Percentiles rank a stretch among this genome's conserved stretches.
phyloP scores from a whole-genome alignment of 2,797 vertebrate genomes.

The Channallabes apus region DNA sequence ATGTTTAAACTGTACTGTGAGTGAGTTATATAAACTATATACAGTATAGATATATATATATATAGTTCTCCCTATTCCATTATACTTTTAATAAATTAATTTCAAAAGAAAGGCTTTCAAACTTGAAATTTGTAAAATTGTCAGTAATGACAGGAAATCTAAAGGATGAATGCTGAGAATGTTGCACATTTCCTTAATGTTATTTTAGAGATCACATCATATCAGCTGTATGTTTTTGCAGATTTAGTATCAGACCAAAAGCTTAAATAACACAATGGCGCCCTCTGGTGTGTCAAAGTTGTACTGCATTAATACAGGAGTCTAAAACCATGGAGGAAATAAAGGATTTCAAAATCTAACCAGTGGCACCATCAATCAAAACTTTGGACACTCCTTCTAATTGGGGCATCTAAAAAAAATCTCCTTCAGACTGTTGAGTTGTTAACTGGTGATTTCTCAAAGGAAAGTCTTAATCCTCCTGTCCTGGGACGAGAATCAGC shows the following conservation, averaged over 20 bases:
- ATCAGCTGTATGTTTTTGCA: not conserved
- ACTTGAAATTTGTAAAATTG: not conserved
- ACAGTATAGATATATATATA: too few relatives aligned
- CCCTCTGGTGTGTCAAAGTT: conserved; percentile 64
- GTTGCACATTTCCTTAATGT: not conserved
- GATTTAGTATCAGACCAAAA: not conserved
- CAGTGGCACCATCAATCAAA: too few relatives aligned
- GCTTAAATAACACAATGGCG: conserved; percentile 53
- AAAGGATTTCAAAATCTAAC: too few relatives aligned
- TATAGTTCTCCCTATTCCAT: not conserved
- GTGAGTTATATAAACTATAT: not conserved
- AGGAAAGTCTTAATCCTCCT: too few relatives aligned
- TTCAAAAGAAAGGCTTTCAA: not conserved
- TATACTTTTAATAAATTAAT: not conserved
- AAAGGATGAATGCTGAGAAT: not conserved
- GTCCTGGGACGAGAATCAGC: too few relatives aligned
- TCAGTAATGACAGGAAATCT: not conserved
- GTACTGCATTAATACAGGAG: not conserved
- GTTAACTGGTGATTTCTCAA: too few relatives aligned
- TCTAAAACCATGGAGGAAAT: not conserved
- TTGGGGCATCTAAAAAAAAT: too few relatives aligned
- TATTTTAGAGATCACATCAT: not conserved
- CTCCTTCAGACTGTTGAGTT: too few relatives aligned
- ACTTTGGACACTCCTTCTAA: too few relatives aligned
- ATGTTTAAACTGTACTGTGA: not conserved